Percentiles rank a stretch among this genome's conserved stretches.
phyloP scores from a whole-genome alignment of 2,888 invertebrate species.

The Drosophila emarginata region DNA sequence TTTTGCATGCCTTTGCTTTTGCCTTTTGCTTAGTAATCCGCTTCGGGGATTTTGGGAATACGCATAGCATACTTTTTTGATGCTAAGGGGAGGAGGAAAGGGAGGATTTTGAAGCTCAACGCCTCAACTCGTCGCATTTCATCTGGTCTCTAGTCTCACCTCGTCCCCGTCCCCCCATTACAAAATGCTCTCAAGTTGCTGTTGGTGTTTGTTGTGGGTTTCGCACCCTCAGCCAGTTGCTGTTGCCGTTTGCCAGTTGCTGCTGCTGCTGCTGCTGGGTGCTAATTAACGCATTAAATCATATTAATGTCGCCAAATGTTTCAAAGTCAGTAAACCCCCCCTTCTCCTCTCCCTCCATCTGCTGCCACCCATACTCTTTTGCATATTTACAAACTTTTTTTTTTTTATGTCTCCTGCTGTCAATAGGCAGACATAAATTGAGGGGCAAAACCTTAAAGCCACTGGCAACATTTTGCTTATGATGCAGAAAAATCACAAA shows the following conservation, averaged over 20 bases:
- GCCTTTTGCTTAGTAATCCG: conserved; percentile 75
- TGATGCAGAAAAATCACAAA: conserved; percentile 76
- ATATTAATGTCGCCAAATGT: conserved; percentile 81
- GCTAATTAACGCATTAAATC: conserved; percentile 81
- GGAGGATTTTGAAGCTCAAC: conserved; percentile 47
- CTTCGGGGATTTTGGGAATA: conserved; percentile 83
- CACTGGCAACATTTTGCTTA: conserved; percentile 11
- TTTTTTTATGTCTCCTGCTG: conserved; percentile 29
- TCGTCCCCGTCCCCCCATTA: background rate
- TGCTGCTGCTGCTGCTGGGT: conserved; percentile 53
- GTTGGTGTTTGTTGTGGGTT: conserved; percentile 32
- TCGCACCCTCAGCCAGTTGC: conserved; percentile 49
- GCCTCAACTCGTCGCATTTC: conserved; percentile 38
- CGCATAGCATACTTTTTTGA: conserved; percentile 75
- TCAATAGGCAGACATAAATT: conserved; percentile 74
- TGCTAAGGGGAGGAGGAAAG: conserved; percentile 2
- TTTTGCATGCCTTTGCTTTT: conserved; percentile 47
- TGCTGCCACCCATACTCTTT: conserved; percentile 31
- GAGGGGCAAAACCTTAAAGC: conserved; percentile 51
- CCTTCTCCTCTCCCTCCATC: background rate
- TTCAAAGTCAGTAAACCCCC: conserved; percentile 66
- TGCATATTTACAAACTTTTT: conserved; percentile 57
- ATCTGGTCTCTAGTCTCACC: background rate
- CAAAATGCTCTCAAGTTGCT: conserved; percentile 62
- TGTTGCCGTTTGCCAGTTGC: conserved; percentile 40